A percentile compares a stretch with the other conserved stretches of the same genome.
Evolutionary conservation across 2,888 invertebrate species (phyloP).

Genomic region (Nomada flava): DNA sequence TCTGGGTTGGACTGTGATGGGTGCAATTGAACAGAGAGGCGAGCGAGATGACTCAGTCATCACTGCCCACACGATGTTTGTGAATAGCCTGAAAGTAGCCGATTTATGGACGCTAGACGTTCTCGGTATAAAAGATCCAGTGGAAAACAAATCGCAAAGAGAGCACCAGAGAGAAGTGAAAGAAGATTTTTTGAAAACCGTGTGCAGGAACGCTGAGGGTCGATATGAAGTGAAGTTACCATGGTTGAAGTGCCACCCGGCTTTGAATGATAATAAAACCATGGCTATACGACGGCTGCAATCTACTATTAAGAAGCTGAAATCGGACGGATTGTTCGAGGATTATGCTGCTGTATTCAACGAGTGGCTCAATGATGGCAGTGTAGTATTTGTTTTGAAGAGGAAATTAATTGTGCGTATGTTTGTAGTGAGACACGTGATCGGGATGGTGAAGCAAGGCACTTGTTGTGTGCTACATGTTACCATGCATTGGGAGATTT

Average conservation of each 20-base stretch:
- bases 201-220: slow-evolving; percentile 66
- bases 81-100: slow-evolving; percentile 61
- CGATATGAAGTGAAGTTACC: slow-evolving; percentile 77
- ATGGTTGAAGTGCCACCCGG: slow-evolving; percentile 72
- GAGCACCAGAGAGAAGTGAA: slow-evolving; percentile 62
- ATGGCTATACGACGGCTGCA: slow-evolving; percentile 69
- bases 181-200: slow-evolving; percentile 72
- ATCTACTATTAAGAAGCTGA: slow-evolving; percentile 61
- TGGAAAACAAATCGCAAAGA: slow-evolving; percentile 62
- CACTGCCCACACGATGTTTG: slow-evolving; percentile 63
- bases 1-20: slow-evolving; percentile 12
- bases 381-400: slow-evolving; percentile 68
- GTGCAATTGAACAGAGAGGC: not conserved
- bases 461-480: no score
- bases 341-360: slow-evolving; percentile 67
- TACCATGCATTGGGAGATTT: no score
- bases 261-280: slow-evolving; percentile 64
- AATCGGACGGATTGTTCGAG: slow-evolving; percentile 50
- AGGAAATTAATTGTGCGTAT: no score
- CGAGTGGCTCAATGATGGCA: slow-evolving; percentile 68
- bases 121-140: slow-evolving; percentile 75
- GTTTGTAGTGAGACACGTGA: no score
- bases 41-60: slow-evolving; percentile 30
- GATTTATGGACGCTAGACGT: slow-evolving; percentile 76
- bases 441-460: no score